These are phyloP conservation scores for Oedothorax gibbosus DNA, from an alignment of 1,140 invertebrate species.

Conservation along the genomic window DNA sequence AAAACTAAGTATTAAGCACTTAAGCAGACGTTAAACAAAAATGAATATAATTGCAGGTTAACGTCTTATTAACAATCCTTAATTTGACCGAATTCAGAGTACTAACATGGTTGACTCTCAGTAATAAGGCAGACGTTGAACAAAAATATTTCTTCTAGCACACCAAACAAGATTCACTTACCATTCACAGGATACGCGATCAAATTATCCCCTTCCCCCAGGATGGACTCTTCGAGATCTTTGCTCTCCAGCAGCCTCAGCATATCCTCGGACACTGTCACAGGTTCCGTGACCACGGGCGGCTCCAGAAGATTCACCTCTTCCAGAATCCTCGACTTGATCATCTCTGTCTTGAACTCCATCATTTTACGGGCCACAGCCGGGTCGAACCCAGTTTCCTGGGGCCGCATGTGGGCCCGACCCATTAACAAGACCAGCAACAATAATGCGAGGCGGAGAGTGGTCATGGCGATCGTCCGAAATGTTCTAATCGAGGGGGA, in stretches of 20 bases:
- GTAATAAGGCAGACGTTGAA: too few species aligned
- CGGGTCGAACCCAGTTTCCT: not conserved
- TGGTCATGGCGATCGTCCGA: conserved; percentile 1
- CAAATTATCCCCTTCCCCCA: not conserved
- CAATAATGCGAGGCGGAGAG: not conserved
- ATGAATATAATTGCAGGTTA: too few species aligned
- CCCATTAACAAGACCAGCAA: not conserved
- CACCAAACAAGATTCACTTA: not conserved
- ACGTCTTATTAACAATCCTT: too few species aligned
- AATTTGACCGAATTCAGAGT: too few species aligned
- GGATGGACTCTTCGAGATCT: not conserved
- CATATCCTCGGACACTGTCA: not conserved
- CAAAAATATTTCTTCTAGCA: too few species aligned
- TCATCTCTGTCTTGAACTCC: conserved; percentile 6
- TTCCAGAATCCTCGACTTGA: conserved; percentile 11
- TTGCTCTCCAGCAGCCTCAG: conserved; percentile 7
- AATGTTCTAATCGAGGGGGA: not conserved
- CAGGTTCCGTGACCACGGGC: not conserved
- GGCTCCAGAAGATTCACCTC: conserved; percentile 18
- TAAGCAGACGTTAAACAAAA: too few species aligned
- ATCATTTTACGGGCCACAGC: conserved; percentile 10
- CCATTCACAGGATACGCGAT: conserved; percentile 30
- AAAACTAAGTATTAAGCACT: too few species aligned
- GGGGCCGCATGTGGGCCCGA: not conserved
- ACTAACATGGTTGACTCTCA: too few species aligned